A percentile compares a stretch with the other conserved stretches of the same genome.
phyloP scores from a whole-genome alignment of 2,797 vertebrate genomes.

The Phylloscopus collybita region DNA sequence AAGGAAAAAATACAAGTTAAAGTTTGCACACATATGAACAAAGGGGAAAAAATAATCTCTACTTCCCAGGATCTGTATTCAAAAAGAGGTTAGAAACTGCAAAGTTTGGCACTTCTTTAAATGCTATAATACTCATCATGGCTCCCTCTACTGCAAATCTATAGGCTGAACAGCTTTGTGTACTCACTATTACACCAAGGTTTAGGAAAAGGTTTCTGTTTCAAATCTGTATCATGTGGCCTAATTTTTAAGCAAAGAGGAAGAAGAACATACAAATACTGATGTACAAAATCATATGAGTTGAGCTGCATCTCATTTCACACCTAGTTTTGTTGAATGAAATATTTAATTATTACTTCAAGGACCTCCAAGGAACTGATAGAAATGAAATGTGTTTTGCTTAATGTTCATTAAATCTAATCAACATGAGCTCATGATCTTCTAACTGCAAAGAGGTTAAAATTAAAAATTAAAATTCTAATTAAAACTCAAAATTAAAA shows the following conservation, averaged over 20 bases:
- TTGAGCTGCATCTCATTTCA: not conserved
- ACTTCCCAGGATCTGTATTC: not conserved
- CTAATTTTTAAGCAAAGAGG: not conserved
- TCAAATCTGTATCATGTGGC: not conserved
- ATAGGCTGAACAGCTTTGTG: too few relatives aligned
- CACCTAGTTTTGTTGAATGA: not conserved
- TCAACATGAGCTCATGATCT: not conserved
- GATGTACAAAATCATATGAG: not conserved
- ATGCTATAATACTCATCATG: not conserved
- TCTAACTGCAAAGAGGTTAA: not conserved
- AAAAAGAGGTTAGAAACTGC: not conserved
- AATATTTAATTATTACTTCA: not conserved
- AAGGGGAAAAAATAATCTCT: not conserved
- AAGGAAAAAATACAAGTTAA: not conserved
- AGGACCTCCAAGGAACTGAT: not conserved
- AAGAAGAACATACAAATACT: not conserved
- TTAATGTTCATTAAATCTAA: not conserved
- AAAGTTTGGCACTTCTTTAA: not conserved
- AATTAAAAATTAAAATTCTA: not conserved
- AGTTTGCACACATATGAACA: not conserved
- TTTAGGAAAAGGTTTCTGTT: not conserved
- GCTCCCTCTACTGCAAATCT: not conserved
- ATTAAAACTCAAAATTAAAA: not conserved
- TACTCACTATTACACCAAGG: not conserved
- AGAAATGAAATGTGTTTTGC: not conserved